Conservation (phyloP, 2,888 invertebrate genomes). For the Parochlus steinenii region DNA sequence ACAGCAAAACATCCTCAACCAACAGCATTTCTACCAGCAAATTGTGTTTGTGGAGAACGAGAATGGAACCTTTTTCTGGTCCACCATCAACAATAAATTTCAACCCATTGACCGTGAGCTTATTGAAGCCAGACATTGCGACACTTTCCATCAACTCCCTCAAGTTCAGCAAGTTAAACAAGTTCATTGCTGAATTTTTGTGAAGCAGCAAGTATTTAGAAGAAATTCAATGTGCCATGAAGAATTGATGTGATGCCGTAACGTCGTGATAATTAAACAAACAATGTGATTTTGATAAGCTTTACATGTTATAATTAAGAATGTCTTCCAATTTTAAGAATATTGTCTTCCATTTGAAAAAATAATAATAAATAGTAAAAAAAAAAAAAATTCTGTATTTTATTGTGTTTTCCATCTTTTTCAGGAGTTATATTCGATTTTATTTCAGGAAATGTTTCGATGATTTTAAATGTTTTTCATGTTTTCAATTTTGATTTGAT, state of each 20-base stretch:
- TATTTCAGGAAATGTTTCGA: conserved; percentile 2
- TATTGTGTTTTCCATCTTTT: conserved; percentile 2
- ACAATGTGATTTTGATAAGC: conserved; percentile 7
- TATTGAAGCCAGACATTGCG: conserved; percentile 6
- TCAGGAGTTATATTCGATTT: background rate
- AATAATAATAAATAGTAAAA: background rate
- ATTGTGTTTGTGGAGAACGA: conserved; percentile 9
- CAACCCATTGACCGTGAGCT: conserved; percentile 8
- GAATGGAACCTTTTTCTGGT: conserved; percentile 11
- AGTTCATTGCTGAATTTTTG: too few relatives aligned
- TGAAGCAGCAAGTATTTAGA: conserved; percentile 3
- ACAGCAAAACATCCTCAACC: conserved; percentile 8
- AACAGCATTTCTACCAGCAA: conserved; percentile 5
- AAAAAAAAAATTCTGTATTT: too few relatives aligned
- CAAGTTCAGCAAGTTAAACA: too few relatives aligned
- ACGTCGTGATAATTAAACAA: background rate
- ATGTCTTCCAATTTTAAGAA: conserved; percentile 12
- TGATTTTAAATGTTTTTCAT: too few relatives aligned
- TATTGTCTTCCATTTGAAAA: conserved; percentile 1
- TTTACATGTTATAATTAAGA: conserved; percentile 5
- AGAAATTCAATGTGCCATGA: conserved; percentile 7
- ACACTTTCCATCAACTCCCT: conserved; percentile 4
- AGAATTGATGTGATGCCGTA: conserved; percentile 3
- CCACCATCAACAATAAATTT: conserved; percentile 7
- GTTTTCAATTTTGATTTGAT: too few relatives aligned